These are phyloP conservation scores for Otocyon megalotis DNA, from an alignment of 2,113 vertebrate genomes.

Conservation along the genomic window DNA sequence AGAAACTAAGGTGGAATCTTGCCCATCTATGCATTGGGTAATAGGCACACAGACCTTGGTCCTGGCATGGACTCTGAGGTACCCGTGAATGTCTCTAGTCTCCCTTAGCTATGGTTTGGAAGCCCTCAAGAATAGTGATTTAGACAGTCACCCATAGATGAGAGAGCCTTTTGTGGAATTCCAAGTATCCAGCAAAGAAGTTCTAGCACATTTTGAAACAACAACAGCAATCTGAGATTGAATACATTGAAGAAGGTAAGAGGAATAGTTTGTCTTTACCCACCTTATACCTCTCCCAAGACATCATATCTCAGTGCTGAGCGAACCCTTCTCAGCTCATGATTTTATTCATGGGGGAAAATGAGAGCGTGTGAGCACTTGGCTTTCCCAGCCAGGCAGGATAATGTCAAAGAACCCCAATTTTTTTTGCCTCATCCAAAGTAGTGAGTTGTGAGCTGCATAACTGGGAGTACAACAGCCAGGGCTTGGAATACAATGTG, in stretches of 20 bases:
- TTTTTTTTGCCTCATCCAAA: neutral
- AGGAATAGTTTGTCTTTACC: neutral
- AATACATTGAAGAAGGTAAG: neutral
- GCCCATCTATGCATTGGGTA: neutral
- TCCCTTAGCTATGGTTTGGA: neutral
- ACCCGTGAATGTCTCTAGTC: neutral
- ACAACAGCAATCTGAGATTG: neutral
- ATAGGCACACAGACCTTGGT: neutral
- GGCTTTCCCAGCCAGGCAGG: neutral
- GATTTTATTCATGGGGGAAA: neutral
- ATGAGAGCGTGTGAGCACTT: neutral
- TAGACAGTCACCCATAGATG: neutral
- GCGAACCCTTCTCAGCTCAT: neutral
- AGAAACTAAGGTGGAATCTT: neutral
- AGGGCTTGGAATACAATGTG: neutral
- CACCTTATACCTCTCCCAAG: neutral
- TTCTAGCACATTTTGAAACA: neutral
- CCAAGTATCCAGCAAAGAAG: neutral
- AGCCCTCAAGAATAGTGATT: neutral
- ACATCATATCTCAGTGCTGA: neutral
- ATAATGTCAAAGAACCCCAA: neutral
- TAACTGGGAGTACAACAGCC: neutral
- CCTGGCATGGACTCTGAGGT: neutral
- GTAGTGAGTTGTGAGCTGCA: neutral
- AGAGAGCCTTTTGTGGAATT: neutral